Base-by-base conservation (phyloP, 2,797 vertebrate species). In the Notoglanidium macrostoma region DNA sequence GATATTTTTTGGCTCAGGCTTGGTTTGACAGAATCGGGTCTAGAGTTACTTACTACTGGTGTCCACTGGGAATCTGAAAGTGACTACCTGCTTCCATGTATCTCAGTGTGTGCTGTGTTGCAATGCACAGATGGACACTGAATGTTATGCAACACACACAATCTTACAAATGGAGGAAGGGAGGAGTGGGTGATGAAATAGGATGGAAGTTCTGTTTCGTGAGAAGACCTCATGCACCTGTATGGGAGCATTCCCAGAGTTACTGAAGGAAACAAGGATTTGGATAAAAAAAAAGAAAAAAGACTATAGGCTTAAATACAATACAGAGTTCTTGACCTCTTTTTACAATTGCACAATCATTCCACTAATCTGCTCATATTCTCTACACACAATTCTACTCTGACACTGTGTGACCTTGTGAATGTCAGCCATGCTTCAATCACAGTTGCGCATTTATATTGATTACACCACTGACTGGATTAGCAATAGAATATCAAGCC, bases 71-170 rank as follows among this genome's bases (percentile, higher is more conserved):
- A 87, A 63, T 81, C 23, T 72, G 65, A 44, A 80, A 84, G 57
- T 61, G 26, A 21, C 55, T 76, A 81, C 35, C 46, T 67, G 57
- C 9, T 87, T 87, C 63, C 77, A 67, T 80, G 70, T 79, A 76
- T 73, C 74, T 87, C 32, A n/a, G 59, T 78, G 44, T 85, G 23
- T 77, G 61, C 51, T 70, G 72, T 77, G 9, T 77, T 84, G 67
- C 68, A 86, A 84, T 49, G 63, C 46, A 85, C 81, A 88, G 85
- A 87, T 85, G 73, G 86, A 74, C 72, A 80, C 77, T 59, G 19
- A 67, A 54, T 73, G 76, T 88, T 88, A 87, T 23, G 59, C 77
- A 87, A 88, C 46, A 40, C 46, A 40, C 12, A 40, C 15, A 76
- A 61, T 57, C 12, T 17, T 44, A 83, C 44, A 26, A 68, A 51